phyloP scores from a whole-genome alignment of 2,888 invertebrate genomes.

The Didymodactylos carnosus region DNA sequence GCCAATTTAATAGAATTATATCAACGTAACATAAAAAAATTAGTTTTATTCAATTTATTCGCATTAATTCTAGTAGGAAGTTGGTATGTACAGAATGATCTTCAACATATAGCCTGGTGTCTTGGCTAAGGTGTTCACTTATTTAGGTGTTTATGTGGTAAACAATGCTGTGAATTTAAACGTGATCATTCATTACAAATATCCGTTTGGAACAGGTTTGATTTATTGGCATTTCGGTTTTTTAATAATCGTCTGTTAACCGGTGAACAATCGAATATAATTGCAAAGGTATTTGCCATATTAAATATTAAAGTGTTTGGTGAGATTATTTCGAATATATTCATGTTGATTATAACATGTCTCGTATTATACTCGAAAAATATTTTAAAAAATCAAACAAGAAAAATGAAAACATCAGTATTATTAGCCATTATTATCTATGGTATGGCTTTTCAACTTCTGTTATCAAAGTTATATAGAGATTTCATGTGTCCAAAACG shows the following conservation, averaged over 20 bases:
- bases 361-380: not conserved
- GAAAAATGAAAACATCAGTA: not conserved
- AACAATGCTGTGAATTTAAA: not conserved
- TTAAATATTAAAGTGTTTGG: not conserved
- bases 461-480: not conserved
- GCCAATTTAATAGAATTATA: no score
- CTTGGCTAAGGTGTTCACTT: no score
- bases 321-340: not conserved
- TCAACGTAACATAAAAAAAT: not conserved
- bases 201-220: not conserved
- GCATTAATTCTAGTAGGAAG: not conserved
- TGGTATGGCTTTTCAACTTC: not conserved
- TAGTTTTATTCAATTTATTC: not conserved
- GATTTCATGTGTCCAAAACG: not conserved
- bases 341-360: not conserved
- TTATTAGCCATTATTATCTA: not conserved
- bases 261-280: not conserved
- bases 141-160: not conserved
- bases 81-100: no score
- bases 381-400: not conserved
- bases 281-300: not conserved
- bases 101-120: no score
- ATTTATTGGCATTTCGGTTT: not conserved
- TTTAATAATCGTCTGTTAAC: not conserved
- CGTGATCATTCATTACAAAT: not conserved